These are phyloP conservation scores for Microctonus brassicae DNA, from an alignment of 2,888 invertebrate genomes.

Conservation along the genomic window DNA sequence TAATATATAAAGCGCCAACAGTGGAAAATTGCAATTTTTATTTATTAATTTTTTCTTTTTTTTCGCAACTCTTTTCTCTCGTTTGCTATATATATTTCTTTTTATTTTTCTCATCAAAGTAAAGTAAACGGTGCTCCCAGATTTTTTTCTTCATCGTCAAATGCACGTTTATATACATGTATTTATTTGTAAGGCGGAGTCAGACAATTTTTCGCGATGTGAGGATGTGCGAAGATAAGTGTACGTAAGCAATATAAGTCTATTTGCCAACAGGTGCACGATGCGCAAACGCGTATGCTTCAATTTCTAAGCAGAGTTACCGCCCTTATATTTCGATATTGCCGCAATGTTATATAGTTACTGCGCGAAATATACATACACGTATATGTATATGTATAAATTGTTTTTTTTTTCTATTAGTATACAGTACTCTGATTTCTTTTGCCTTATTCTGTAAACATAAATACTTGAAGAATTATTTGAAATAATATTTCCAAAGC, in stretches of 20 bases:
- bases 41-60: no score
- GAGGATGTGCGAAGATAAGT: not conserved
- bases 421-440: not conserved
- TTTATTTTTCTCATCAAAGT: not conserved
- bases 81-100: not conserved
- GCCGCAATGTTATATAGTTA: not conserved
- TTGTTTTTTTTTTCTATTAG: no score
- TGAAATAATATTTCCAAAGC: no score
- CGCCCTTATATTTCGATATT: not conserved
- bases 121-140: not conserved
- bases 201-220: not conserved
- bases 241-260: no score
- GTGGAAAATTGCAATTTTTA: constrained; percentile 5
- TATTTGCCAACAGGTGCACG: not conserved
- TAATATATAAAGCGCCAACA: not conserved
- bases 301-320: not conserved
- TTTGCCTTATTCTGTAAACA: not conserved
- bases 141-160: not conserved
- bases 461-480: no score
- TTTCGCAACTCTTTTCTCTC: not conserved
- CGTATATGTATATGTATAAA: no score
- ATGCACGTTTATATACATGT: not conserved
- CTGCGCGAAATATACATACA: not conserved
- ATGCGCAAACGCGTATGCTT: not conserved
- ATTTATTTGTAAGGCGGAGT: not conserved